Base-by-base conservation (phyloP, 2,888 invertebrate genomes). In the Phragmatobia fuliginosa region DNA sequence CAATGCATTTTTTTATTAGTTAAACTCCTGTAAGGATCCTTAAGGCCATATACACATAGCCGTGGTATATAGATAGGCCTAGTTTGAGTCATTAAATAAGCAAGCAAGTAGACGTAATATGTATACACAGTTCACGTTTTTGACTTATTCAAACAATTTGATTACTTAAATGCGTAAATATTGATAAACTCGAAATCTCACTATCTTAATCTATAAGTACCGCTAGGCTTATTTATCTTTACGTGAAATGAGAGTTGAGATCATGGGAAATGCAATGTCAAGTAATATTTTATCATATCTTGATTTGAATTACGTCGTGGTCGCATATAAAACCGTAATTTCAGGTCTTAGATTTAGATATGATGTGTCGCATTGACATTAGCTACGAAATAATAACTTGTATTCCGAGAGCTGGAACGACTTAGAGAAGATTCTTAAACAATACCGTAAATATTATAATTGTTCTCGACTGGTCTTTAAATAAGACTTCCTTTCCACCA, bases 141-240 rank as follows among this genome's bases (percentile, higher is more conserved):
- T 49, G 7, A n/a, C 45, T n/a, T 45, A 45, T 49, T n/a, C n/a
- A n/a, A n/a, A 49, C 45, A n/a, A 49, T 21, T n/a, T n/a, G 8
- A 49, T n/a, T n/a, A 49, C 10, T 18, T 49, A 10, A 49, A 7
- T 49, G n/a, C n/a, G 45, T 49, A 49, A 49, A 49, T n/a, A 49
- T 49, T 21, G 45, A 18, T n/a, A n/a, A n/a, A 8, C n/a, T 49
- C 45, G 45, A n/a, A 49, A 49, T 3, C 10, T 49, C 45, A n/a
- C n/a, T 49, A 49, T 49, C 45, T 49, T 49, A 49, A 49, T 49
- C 45, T n/a, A n/a, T 49, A 49, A 49, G 10, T 49, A 49, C 45
- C n/a, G 45, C 45, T 21, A 49, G 45, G n/a, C 45, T 21, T n/a
- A 7, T 49, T 49, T n/a, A n/a, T 49, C n/a, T 49, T 49, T 1